Percentiles rank a stretch among this genome's conserved stretches.
phyloP scores from a whole-genome alignment of 2,888 invertebrate species.

The Dromius quadrimaculatus region DNA sequence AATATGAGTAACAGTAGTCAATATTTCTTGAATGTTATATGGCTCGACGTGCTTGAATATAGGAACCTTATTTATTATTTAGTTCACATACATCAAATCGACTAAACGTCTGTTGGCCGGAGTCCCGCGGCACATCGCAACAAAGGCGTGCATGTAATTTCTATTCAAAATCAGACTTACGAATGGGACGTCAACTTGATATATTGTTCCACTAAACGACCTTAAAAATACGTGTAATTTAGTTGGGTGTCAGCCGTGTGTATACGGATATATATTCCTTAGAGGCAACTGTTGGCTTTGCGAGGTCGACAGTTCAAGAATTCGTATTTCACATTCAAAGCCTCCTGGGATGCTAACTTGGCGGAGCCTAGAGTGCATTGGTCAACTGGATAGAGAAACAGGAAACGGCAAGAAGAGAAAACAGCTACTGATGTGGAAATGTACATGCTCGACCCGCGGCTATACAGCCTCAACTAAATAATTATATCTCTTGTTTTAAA shows the following conservation, averaged over 20 bases:
- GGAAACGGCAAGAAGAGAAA: neutral
- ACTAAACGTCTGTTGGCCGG: constrained; percentile 23
- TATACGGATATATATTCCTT: constrained; percentile 34
- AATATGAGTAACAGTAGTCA: constrained; percentile 10
- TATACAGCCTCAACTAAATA: too few relatives aligned
- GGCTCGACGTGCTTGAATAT: constrained; percentile 18
- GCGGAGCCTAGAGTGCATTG: neutral
- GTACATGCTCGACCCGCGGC: too few relatives aligned
- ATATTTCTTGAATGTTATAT: constrained; percentile 14
- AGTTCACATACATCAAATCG: constrained; percentile 40
- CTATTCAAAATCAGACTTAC: constrained; percentile 41
- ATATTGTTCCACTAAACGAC: constrained; percentile 38
- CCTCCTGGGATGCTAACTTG: constrained; percentile 17
- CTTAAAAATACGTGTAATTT: constrained; percentile 41
- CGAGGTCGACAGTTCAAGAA: constrained; percentile 33
- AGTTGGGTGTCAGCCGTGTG: constrained; percentile 30
- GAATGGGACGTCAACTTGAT: constrained; percentile 36
- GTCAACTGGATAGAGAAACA: constrained; percentile 21
- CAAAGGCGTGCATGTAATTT: constrained; percentile 26
- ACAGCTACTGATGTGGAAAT: too few relatives aligned
- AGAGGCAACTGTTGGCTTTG: constrained; percentile 16
- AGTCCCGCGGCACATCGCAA: neutral
- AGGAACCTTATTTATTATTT: constrained; percentile 30
- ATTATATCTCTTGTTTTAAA: too few relatives aligned
- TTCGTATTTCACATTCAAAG: constrained; percentile 31